Percentiles rank a stretch among this genome's conserved stretches.
phyloP scores from a whole-genome alignment of 2,888 invertebrate genomes.

The Xylota segnis region DNA sequence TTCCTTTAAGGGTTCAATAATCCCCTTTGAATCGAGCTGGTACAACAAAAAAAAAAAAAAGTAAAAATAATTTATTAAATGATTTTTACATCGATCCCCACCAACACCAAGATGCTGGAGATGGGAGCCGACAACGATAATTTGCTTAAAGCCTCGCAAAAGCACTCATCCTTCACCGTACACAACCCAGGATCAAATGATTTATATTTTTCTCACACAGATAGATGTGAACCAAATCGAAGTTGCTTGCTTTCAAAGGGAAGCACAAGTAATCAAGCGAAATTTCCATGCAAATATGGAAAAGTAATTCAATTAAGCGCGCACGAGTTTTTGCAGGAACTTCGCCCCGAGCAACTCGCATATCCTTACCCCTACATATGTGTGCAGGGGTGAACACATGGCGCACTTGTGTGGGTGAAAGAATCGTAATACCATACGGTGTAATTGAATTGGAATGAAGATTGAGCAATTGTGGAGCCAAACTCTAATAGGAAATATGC shows the following conservation, averaged over 20 bases:
- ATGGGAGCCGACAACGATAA: background rate
- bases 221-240: background rate
- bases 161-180: slow-evolving; percentile 6
- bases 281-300: slow-evolving; percentile 51
- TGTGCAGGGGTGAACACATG: too few species aligned
- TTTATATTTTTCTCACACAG: slow-evolving; percentile 16
- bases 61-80: background rate
- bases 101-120: background rate
- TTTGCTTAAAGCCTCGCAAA: slow-evolving; percentile 17
- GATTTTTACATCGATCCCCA: background rate
- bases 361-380: too few species aligned
- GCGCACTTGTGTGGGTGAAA: slow-evolving; percentile 1
- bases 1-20: too few species aligned
- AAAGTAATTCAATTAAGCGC: slow-evolving; percentile 56
- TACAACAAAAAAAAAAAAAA: too few species aligned
- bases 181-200: slow-evolving; percentile 13
- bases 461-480: slow-evolving; percentile 31
- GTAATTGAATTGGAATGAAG: slow-evolving; percentile 32
- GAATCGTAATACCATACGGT: slow-evolving; percentile 19
- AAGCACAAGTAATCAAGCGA: slow-evolving; percentile 51
- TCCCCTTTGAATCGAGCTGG: background rate
- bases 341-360: background rate
- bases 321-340: slow-evolving; percentile 18
- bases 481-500: slow-evolving; percentile 5
- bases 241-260: background rate